Conservation (phyloP, 2,797 vertebrate genomes). For the Schizothorax lantsangensis region DNA sequence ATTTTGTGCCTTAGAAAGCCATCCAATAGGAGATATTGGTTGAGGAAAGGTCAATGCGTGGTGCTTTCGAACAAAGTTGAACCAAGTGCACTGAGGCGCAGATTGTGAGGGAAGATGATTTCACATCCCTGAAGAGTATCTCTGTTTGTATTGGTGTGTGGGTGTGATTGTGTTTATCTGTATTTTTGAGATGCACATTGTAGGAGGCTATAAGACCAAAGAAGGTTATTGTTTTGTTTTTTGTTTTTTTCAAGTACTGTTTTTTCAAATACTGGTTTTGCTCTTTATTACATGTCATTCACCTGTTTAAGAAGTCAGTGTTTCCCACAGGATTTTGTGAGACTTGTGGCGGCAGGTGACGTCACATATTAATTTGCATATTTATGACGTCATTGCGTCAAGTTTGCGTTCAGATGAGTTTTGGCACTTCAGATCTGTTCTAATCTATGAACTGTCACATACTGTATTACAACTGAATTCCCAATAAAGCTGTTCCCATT, state of each 20-base stretch:
- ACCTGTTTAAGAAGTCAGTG: background rate
- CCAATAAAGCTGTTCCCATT: too few relatives aligned
- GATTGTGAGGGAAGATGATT: conserved; percentile 21
- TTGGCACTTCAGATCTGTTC: too few relatives aligned
- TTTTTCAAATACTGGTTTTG: background rate
- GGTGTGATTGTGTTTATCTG: conserved; percentile 41
- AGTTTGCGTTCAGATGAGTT: too few relatives aligned
- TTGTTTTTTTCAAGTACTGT: background rate
- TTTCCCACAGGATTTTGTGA: too few relatives aligned
- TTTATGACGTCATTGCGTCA: too few relatives aligned
- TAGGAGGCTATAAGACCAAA: conserved; percentile 31
- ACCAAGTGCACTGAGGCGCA: background rate
- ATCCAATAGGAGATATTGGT: conserved; percentile 7
- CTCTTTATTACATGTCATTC: background rate
- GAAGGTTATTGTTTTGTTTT: conserved; percentile 17
- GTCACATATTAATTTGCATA: too few relatives aligned
- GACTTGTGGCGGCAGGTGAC: too few relatives aligned
- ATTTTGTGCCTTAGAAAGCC: conserved; percentile 51
- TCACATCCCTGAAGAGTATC: conserved; percentile 29
- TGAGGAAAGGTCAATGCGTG: conserved; percentile 32
- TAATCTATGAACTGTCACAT: too few relatives aligned
- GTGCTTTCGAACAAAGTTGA: conserved; percentile 13
- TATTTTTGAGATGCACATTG: conserved; percentile 40
- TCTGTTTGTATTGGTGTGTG: conserved; percentile 45
- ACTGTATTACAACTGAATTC: too few relatives aligned